Percentiles rank a stretch among this genome's conserved stretches.
These are phyloP conservation scores for Neuroscelio doddi DNA, from an alignment of 2,888 invertebrate genomes.

Conservation along the genomic window DNA sequence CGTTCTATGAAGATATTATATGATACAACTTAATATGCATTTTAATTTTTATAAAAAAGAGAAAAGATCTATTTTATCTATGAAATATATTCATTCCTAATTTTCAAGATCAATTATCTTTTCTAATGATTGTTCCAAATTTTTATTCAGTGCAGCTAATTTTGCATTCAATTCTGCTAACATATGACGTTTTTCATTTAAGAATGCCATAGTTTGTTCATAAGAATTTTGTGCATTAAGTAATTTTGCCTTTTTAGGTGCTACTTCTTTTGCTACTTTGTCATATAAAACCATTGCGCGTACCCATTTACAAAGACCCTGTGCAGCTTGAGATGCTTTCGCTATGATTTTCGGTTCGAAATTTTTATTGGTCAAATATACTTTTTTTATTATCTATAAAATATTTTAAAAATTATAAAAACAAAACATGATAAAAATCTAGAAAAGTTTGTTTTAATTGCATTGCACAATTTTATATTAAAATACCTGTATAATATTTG, in stretches of 20 bases:
- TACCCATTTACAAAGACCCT: constrained; percentile 94
- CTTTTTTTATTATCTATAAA: constrained; percentile 54
- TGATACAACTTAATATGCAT: no score
- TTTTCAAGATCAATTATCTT: constrained; percentile 81
- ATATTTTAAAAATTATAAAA: constrained; percentile 2
- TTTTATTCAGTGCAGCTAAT: constrained; percentile 81
- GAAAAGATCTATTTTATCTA: neutral
- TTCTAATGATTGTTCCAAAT: constrained; percentile 78
- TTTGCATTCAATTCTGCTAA: constrained; percentile 84
- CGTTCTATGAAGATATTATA: no score
- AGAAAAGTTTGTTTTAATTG: no score
- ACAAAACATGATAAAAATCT: no score
- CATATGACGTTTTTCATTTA: constrained; percentile 87
- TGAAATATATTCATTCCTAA: constrained; percentile 74
- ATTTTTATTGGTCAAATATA: constrained; percentile 76
- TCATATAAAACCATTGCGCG: constrained; percentile 93
- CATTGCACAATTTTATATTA: no score
- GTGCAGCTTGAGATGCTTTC: constrained; percentile 94
- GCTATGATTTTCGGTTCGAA: constrained; percentile 87
- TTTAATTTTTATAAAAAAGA: no score
- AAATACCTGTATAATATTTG: constrained; percentile 81
- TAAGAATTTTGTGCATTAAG: constrained; percentile 87
- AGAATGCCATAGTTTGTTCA: constrained; percentile 86
- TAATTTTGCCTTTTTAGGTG: constrained; percentile 89
- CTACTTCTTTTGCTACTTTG: constrained; percentile 85